A percentile compares a stretch with the other conserved stretches of the same genome.
Conservation (phyloP, 2,113 vertebrate species). For the Myiagra hebetior region DNA sequence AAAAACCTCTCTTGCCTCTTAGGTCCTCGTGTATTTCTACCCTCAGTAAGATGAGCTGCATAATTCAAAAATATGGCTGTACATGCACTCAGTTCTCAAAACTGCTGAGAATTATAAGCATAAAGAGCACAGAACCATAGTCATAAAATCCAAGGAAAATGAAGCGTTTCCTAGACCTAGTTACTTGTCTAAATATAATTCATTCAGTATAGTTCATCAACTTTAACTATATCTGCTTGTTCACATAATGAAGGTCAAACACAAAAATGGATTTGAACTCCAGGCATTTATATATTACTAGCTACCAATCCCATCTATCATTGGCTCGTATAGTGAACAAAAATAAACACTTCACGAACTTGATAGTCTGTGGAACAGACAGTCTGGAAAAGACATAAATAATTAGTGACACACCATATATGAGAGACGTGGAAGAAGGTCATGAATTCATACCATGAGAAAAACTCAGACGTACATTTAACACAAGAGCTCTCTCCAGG, state of each 20-base stretch:
- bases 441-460: neutral
- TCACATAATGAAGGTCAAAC: conserved; percentile 31
- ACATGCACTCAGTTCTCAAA: neutral
- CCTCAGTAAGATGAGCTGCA: neutral
- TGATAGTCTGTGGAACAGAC: neutral
- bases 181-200: conserved; percentile 32
- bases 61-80: conserved; percentile 14
- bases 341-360: conserved; percentile 40
- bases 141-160: conserved; percentile 32
- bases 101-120: neutral
- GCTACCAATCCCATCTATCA: neutral
- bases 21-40: neutral
- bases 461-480: neutral
- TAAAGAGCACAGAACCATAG: neutral
- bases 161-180: neutral
- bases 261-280: neutral
- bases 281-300: neutral
- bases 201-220: conserved; percentile 7
- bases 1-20: neutral
- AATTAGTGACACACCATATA: neutral
- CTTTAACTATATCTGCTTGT: conserved; percentile 16
- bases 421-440: neutral
- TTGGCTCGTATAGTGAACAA: neutral
- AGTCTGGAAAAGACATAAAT: conserved; percentile 7
- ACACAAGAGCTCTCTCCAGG: neutral